Evolutionary conservation across 2,888 invertebrate genomes (phyloP).

Genomic region (Thysanoteuthis rhombus): DNA sequence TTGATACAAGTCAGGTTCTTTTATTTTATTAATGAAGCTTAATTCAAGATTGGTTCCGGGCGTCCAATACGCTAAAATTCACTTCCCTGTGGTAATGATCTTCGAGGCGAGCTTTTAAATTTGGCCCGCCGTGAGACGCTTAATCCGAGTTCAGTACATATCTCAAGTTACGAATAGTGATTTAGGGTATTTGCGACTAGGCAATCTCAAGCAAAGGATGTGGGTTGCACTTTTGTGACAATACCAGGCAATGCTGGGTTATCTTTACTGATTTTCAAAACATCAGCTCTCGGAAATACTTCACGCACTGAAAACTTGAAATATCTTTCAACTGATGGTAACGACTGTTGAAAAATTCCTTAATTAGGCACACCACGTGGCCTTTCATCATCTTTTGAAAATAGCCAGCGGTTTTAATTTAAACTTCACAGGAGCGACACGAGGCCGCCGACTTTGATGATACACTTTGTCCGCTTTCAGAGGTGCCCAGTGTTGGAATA

Average conservation of each 20-base stretch:
- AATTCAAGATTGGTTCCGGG: too few species aligned
- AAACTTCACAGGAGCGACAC: background rate
- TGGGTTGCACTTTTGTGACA: background rate
- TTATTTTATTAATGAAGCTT: too few species aligned
- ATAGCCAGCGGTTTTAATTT: background rate
- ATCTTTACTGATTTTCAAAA: background rate
- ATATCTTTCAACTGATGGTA: background rate
- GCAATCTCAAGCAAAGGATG: too few species aligned
- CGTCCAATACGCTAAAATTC: too few species aligned
- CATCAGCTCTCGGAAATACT: background rate
- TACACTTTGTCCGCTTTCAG: background rate
- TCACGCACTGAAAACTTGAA: background rate
- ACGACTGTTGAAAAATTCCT: background rate
- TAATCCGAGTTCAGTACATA: too few species aligned
- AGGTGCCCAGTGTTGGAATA: background rate
- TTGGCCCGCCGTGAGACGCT: too few species aligned
- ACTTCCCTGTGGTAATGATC: too few species aligned
- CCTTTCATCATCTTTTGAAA: background rate
- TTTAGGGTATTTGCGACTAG: too few species aligned
- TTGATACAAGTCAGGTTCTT: too few species aligned
- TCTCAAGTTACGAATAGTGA: too few species aligned
- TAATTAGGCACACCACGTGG: background rate
- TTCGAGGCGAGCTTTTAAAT: too few species aligned
- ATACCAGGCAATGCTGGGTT: background rate
- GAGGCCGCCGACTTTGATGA: background rate